phyloP scores from a whole-genome alignment of 2,888 invertebrate species.

The Leptodirus hochenwartii region DNA sequence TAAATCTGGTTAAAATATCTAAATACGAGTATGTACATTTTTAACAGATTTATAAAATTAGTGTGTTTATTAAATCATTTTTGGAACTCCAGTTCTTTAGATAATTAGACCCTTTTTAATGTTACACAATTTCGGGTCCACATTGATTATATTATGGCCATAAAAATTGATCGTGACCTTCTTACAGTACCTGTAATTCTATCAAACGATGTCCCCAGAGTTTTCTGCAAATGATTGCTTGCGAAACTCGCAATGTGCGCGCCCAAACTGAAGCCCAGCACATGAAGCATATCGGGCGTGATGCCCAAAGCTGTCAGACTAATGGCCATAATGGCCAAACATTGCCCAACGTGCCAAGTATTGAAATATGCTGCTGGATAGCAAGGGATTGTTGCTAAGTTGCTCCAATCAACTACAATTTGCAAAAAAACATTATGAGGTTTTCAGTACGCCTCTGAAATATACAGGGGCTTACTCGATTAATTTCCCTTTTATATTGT shows the following conservation, averaged over 20 bases:
- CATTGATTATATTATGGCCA: too few relatives aligned
- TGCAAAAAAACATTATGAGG: too few relatives aligned
- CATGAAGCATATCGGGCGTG: conserved; percentile 27
- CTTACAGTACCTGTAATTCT: conserved; percentile 29
- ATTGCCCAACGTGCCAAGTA: conserved; percentile 37
- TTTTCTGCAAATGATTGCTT: conserved; percentile 21
- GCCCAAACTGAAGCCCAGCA: conserved; percentile 39
- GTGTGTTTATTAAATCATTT: conserved; percentile 28
- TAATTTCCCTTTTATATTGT: too few relatives aligned
- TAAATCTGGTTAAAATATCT: too few relatives aligned
- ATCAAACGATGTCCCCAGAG: conserved; percentile 19
- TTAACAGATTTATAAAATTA: conserved; percentile 3
- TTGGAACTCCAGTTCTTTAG: too few relatives aligned
- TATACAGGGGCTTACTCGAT: too few relatives aligned
- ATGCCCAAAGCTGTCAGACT: conserved; percentile 24
- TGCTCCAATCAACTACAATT: conserved; percentile 38
- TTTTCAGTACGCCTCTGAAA: too few relatives aligned
- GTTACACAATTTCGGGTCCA: too few relatives aligned
- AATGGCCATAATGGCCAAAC: conserved; percentile 30
- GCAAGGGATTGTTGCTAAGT: conserved; percentile 32
- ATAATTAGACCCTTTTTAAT: too few relatives aligned
- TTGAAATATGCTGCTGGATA: conserved; percentile 37
- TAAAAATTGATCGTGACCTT: too few relatives aligned
- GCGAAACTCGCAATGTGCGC: conserved; percentile 33
- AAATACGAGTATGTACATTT: too few relatives aligned